Evolutionary conservation across 30 jellyfish, hydroid and myxozoan species (phyloP), one percentile per base, ranked within the genome.

Genomic region (Chrysaora quinquecirrha): DNA sequence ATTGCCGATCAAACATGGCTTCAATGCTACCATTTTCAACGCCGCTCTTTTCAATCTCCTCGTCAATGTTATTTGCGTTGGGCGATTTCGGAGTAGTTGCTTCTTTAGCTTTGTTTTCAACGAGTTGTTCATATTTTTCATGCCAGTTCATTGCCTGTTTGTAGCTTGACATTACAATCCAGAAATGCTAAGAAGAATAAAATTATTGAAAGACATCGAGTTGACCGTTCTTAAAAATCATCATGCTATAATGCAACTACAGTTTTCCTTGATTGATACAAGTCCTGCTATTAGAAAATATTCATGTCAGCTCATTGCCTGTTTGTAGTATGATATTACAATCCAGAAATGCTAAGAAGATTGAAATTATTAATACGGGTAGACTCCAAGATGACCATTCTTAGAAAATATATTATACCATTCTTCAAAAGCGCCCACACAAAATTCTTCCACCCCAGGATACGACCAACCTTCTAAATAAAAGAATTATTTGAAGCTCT

Each of bases 331-430:
- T 52, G 86, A 71, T 82, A 94, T 83, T 14, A 94, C 89, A 19
- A 46, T 54, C 99, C 99, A 94, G 82, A 94, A 94, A 58, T 77
- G 82, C 99, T 94, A 70, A n/a, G n/a, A n/a, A n/a, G n/a, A n/a
- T n/a, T n/a, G n/a, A n/a, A n/a, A n/a, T n/a, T n/a, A n/a, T n/a
- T n/a, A n/a, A n/a, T n/a, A n/a, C n/a, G n/a, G n/a, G n/a, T n/a
- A n/a, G n/a, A n/a, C n/a, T n/a, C n/a, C n/a, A n/a, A n/a, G n/a
- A n/a, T n/a, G n/a, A n/a, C n/a, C n/a, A n/a, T n/a, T n/a, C n/a
- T n/a, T n/a, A n/a, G n/a, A n/a, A n/a, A n/a, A n/a, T n/a, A n/a
- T n/a, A n/a, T n/a, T n/a, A n/a, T n/a, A n/a, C n/a, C n/a, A n/a
- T n/a, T n/a, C n/a, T n/a, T n/a, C n/a, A n/a, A n/a, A n/a, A n/a